Conservation (phyloP, 2,113 vertebrate genomes). For the Ahaetulla prasina region DNA sequence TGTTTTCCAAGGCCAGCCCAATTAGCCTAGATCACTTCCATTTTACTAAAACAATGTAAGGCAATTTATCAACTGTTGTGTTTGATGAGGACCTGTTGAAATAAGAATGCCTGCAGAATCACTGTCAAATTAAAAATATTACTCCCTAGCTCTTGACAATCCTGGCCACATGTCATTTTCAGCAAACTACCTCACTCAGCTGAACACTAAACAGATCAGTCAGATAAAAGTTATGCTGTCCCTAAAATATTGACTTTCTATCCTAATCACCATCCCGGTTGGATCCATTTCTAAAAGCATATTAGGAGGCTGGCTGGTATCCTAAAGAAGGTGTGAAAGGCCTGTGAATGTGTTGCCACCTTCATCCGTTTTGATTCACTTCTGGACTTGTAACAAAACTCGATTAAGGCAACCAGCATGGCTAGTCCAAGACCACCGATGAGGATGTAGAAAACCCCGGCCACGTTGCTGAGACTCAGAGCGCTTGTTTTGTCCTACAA, state of each 20-base stretch:
- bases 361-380: conserved; percentile 98
- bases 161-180: neutral
- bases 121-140: neutral
- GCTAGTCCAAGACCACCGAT: conserved; percentile 96
- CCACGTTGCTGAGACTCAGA: conserved; percentile 98
- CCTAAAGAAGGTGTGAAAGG: conserved; percentile 82
- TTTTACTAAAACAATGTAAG: neutral
- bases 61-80: neutral
- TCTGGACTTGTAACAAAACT: conserved; percentile 99
- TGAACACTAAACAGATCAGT: neutral
- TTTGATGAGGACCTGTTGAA: neutral
- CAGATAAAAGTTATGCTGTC: neutral
- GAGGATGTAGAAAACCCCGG: conserved; percentile 99
- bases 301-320: conserved; percentile 71
- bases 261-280: conserved; percentile 21
- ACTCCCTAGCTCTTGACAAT: neutral
- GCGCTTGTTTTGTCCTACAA: conserved; percentile 97
- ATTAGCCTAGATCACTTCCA: neutral
- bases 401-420: conserved; percentile 99
- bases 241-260: conserved; percentile 30
- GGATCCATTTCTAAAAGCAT: conserved; percentile 74
- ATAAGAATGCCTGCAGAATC: neutral
- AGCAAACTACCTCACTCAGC: neutral
- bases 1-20: neutral
- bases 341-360: conserved; percentile 83